Conservation (phyloP, 2,113 vertebrate genomes). For the Thomomys bottae region DNA sequence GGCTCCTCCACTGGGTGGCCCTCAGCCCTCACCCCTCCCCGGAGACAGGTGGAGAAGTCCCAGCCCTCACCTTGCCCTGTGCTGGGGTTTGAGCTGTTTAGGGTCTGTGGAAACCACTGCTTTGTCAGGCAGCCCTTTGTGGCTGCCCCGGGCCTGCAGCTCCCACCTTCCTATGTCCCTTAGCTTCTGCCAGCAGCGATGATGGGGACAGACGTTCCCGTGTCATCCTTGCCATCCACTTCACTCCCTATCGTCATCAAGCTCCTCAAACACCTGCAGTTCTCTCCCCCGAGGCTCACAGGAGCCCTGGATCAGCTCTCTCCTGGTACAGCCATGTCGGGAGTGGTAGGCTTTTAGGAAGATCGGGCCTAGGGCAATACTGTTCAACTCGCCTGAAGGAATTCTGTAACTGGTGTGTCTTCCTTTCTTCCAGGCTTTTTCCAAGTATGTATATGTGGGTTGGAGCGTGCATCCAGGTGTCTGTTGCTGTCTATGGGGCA, state of each 20-base stretch:
- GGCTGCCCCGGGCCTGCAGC: not conserved
- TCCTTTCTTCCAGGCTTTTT: not conserved
- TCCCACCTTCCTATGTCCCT: not conserved
- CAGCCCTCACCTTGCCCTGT: accelerated
- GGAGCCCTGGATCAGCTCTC: not conserved
- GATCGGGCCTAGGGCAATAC: not conserved
- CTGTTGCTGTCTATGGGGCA: not conserved
- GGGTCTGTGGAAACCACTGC: not conserved
- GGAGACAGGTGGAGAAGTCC: accelerated
- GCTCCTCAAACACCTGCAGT: accelerated
- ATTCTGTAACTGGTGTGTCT: not conserved
- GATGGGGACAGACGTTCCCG: accelerated
- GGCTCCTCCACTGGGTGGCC: not conserved
- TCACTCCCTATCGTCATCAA: too few relatives aligned
- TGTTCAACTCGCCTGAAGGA: accelerated
- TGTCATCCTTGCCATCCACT: too few relatives aligned
- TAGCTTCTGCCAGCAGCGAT: too few relatives aligned
- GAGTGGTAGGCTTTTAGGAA: not conserved
- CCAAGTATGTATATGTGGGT: not conserved
- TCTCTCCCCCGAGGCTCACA: not conserved
- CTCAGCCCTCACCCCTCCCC: accelerated
- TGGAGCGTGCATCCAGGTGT: not conserved
- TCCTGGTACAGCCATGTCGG: not conserved
- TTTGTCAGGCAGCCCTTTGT: accelerated
- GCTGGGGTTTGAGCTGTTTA: not conserved